Evolutionary conservation across 2,888 invertebrate species (phyloP).

Genomic region (Drosophila fungiperda): DNA sequence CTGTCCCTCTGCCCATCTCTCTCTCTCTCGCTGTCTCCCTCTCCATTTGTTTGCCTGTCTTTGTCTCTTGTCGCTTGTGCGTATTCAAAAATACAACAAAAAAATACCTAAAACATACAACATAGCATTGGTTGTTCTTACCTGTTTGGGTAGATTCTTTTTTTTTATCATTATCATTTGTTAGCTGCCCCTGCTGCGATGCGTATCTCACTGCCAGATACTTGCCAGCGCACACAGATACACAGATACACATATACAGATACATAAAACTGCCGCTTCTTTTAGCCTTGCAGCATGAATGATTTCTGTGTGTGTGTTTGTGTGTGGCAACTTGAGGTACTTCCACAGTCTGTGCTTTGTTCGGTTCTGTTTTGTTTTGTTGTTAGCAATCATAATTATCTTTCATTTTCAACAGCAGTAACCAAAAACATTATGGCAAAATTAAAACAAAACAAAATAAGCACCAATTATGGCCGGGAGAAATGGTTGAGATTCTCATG

Average conservation of each 20-base stretch:
- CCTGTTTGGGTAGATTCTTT: conserved; percentile 54
- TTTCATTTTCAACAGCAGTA: conserved; percentile 56
- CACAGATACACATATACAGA: conserved; percentile 6
- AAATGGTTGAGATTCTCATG: conserved; percentile 47
- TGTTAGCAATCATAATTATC: conserved; percentile 73
- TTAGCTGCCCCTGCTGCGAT: conserved; percentile 43
- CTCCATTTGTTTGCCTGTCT: background rate
- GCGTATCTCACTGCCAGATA: conserved; percentile 51
- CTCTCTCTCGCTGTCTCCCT: conserved; percentile 1
- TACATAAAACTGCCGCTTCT: conserved; percentile 13
- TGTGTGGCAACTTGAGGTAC: conserved; percentile 34
- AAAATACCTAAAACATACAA: conserved; percentile 39
- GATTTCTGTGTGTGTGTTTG: conserved; percentile 40
- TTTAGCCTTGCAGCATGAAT: conserved; percentile 55
- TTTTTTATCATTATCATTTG: conserved; percentile 71
- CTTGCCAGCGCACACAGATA: background rate
- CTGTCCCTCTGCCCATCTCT: conserved; percentile 14
- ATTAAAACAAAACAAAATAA: conserved; percentile 3
- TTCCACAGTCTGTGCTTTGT: conserved; percentile 27
- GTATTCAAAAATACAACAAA: conserved; percentile 19
- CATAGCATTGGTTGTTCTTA: conserved; percentile 62
- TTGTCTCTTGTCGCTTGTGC: conserved; percentile 27
- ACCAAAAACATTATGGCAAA: conserved; percentile 24
- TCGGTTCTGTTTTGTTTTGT: conserved; percentile 18
- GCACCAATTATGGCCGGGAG: conserved; percentile 5